A percentile compares a stretch with the other conserved stretches of the same genome.
Evolutionary conservation across 2,888 invertebrate species (phyloP).

Genomic region (Rhyacophila evoluta): DNA sequence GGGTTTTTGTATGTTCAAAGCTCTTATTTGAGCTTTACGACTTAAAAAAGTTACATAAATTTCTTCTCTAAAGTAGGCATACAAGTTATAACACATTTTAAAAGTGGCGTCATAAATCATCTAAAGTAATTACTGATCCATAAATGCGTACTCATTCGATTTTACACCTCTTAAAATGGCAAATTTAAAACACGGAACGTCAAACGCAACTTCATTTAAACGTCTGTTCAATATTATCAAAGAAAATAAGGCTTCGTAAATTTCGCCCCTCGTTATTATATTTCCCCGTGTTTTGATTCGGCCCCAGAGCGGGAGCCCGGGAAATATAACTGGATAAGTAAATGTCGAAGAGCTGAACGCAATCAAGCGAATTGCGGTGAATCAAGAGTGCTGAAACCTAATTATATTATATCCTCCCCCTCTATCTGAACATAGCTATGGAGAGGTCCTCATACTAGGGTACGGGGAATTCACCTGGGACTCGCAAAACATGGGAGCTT

Average conservation of each 20-base stretch:
- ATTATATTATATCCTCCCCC: conserved; percentile 49
- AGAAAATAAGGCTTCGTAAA: conserved; percentile 12
- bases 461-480: neutral
- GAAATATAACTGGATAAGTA: conserved; percentile 36
- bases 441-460: neutral
- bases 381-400: conserved; percentile 54
- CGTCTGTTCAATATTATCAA: conserved; percentile 24
- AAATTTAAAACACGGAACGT: conserved; percentile 7
- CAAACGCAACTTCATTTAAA: conserved; percentile 22
- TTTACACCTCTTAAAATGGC: neutral
- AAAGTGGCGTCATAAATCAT: too few relatives aligned
- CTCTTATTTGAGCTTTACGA: too few relatives aligned
- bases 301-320: conserved; percentile 1
- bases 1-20: too few relatives aligned
- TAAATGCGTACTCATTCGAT: too few relatives aligned
- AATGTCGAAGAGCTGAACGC: conserved; percentile 53
- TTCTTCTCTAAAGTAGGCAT: too few relatives aligned
- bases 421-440: neutral
- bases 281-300: conserved; percentile 16
- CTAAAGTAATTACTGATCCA: too few relatives aligned
- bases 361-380: conserved; percentile 55
- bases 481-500: too few relatives aligned
- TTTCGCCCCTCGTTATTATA: conserved; percentile 20
- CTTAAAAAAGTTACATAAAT: too few relatives aligned
- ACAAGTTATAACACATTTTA: too few relatives aligned